phyloP scores from a whole-genome alignment of 2,797 vertebrate species.

The Argya squamiceps region DNA sequence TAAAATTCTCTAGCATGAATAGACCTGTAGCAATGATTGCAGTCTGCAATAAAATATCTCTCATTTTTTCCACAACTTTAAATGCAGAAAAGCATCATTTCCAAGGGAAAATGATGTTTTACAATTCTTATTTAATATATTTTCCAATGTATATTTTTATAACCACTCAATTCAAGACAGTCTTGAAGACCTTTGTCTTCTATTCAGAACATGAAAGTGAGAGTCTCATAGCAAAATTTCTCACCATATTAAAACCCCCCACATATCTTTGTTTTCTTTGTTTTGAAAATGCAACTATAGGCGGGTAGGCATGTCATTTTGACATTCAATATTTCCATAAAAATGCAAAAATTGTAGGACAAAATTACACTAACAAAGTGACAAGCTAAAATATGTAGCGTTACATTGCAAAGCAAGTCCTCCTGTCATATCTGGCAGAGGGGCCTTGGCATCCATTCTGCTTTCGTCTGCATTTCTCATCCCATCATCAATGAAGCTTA shows the following conservation, averaged over 20 bases:
- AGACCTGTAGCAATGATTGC: neutral
- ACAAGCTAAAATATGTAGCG: slow-evolving; percentile 28
- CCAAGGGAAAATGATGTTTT: neutral
- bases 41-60: neutral
- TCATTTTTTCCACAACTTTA: neutral
- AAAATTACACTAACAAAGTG: neutral
- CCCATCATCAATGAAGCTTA: neutral
- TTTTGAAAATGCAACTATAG: neutral
- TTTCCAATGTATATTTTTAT: neutral
- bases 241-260: neutral
- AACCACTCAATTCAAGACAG: neutral
- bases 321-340: slow-evolving; percentile 1
- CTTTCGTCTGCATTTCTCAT: neutral
- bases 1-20: neutral
- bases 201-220: neutral
- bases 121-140: neutral
- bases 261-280: neutral
- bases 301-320: neutral
- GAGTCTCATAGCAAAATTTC: neutral
- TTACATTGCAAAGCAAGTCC: slow-evolving; percentile 15
- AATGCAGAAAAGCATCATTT: neutral
- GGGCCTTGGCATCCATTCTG: slow-evolving; percentile 22
- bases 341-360: neutral
- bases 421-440: slow-evolving; percentile 30
- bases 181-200: neutral